Conservation (phyloP, 35 echinoderm and acorn worm genomes). For the Apostichopus parvimensis region DNA sequence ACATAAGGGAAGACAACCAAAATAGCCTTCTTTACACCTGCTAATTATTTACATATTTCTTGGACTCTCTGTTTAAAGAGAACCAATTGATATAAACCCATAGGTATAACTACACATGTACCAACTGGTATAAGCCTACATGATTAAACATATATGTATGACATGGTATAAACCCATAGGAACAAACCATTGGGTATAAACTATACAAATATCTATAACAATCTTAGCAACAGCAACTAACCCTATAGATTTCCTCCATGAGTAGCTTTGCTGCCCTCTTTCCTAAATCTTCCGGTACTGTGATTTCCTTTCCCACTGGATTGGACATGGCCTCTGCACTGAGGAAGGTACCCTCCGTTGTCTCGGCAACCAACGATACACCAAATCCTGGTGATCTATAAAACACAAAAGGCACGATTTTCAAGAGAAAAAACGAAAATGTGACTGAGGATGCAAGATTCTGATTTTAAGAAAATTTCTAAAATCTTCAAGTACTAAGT, state of each 20-base stretch:
- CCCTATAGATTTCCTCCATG: conserved; percentile 94
- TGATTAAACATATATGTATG: too few relatives aligned
- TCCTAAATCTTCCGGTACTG: conserved; percentile 88
- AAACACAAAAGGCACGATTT: not conserved
- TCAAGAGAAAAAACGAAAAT: not conserved
- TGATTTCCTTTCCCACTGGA: conserved; percentile 71
- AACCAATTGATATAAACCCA: too few relatives aligned
- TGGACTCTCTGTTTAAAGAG: too few relatives aligned
- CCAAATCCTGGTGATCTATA: conserved; percentile 94
- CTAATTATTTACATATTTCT: too few relatives aligned
- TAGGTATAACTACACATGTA: too few relatives aligned
- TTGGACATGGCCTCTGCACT: conserved; percentile 85
- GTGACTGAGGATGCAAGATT: too few relatives aligned
- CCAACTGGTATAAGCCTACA: too few relatives aligned
- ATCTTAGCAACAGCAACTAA: not conserved
- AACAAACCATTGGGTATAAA: not conserved
- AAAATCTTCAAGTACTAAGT: too few relatives aligned
- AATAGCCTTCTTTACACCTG: too few relatives aligned
- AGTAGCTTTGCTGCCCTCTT: conserved; percentile 77
- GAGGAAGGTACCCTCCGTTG: conserved; percentile 85
- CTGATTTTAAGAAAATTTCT: too few relatives aligned
- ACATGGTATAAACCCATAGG: not conserved
- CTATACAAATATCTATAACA: not conserved
- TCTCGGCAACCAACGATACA: conserved; percentile 86
- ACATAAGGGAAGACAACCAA: too few relatives aligned